These are phyloP conservation scores for Mesoligia furuncula DNA, from an alignment of 2,888 invertebrate genomes.

Conservation along the genomic window DNA sequence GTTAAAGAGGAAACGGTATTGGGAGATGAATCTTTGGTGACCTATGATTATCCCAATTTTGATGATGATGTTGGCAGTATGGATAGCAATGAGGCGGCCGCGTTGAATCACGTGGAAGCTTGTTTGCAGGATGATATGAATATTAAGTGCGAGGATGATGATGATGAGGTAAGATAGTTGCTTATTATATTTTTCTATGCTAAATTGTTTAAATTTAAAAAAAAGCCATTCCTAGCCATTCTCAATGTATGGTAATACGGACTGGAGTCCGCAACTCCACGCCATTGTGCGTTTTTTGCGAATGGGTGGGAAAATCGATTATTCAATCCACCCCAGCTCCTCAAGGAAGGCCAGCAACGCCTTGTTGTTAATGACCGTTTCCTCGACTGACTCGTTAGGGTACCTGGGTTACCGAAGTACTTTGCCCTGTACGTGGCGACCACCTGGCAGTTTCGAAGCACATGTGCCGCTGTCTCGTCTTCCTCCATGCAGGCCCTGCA, in stretches of 20 bases:
- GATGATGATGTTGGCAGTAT: constrained; percentile 80
- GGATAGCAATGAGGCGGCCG: constrained; percentile 82
- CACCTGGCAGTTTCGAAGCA: no score
- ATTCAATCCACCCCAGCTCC: no score
- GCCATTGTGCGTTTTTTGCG: no score
- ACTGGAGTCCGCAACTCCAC: no score
- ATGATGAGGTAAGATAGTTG: constrained; percentile 68
- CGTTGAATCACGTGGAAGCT: constrained; percentile 82
- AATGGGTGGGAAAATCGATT: no score
- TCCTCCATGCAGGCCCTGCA: no score
- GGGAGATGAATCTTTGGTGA: constrained; percentile 69
- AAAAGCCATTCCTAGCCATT: neutral
- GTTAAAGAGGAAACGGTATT: constrained; percentile 74
- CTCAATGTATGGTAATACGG: neutral
- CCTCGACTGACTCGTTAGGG: no score
- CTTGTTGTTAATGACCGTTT: no score
- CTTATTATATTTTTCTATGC: neutral
- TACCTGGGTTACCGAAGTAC: no score
- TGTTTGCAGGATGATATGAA: constrained; percentile 80
- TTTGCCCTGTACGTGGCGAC: no score
- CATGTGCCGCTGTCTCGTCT: no score
- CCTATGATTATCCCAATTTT: constrained; percentile 79
- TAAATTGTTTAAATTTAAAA: neutral
- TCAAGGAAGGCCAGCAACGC: no score
- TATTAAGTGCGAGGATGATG: constrained; percentile 74